Evolutionary conservation across 2,797 vertebrate genomes (phyloP), one percentile per base, ranked within the genome.

Genomic region (Astyanax mexicanus): DNA sequence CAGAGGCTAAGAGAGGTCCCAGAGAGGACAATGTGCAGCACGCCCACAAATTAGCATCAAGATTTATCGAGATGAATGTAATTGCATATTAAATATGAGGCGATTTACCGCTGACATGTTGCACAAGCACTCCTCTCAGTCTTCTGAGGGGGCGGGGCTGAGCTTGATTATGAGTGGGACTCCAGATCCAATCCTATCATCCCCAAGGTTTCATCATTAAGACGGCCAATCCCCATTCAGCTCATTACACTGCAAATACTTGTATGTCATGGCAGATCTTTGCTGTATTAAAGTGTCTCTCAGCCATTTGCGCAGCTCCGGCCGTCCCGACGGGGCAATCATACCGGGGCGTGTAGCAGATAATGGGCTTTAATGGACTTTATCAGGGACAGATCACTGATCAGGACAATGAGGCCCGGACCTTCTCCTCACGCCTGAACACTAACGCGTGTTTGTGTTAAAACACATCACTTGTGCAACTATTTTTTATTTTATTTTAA

Each of bases 11-110:
- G 13, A 70, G 40, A 60, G 45, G 69, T 52, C 49, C 74, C 17
- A 27, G 37, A 55, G 64, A 37, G 58, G 54, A 25, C 70, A 69
- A 49, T 57, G 9, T 64, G 21, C 44, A 47, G 38, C 42, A n/a
- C 11, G 37, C 0, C 29, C 9, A n/a, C 35, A 15, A 65, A 35
- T 54, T 70, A 71, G 32, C 32, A n/a, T 58, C 23, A 66, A 68
- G 37, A 35, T 52, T 12, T 35, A 32, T 49, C 19, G 6, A 44
- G 29, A 42, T 60, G 29, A 8, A 19, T 37, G 29, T 17, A 38
- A 15, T 15, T 23, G n/a, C n/a, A n/a, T n/a, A n/a, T n/a, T 37
- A 38, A 37, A 38, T 61, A 38, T 15, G 21, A 23, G 42, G 38
- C 60, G 42, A 40, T 61, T 60, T 62, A 9, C 21, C 1, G 4